Evolutionary conservation across 2,113 vertebrate genomes (phyloP).

Genomic region (Pangasianodon hypophthalmus): DNA sequence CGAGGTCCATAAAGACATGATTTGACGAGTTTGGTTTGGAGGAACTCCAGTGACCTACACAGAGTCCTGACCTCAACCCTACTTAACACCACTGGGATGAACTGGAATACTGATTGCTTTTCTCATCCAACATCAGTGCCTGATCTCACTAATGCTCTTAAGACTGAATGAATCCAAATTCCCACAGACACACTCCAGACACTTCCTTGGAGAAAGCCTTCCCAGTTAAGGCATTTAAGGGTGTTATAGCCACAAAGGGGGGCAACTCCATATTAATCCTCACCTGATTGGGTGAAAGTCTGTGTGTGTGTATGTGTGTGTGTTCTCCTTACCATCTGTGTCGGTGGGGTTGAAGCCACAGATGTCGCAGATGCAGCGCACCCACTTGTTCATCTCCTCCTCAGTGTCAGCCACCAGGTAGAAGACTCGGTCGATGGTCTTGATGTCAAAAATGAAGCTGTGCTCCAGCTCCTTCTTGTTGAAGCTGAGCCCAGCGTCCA

Average conservation of each 20-base stretch:
- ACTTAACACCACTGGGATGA: neutral
- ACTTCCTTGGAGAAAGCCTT: neutral
- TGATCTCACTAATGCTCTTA: neutral
- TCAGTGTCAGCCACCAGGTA: slow-evolving; percentile 98
- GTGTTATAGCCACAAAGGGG: neutral
- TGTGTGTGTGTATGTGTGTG: neutral
- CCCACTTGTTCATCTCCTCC: slow-evolving; percentile 99
- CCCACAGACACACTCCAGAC: neutral
- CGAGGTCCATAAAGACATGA: neutral
- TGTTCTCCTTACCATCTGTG: slow-evolving; percentile 78
- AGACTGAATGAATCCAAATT: neutral
- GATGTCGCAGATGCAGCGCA: slow-evolving; percentile 97
- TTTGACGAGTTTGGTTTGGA: neutral
- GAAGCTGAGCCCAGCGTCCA: slow-evolving; percentile 95
- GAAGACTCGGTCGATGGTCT: slow-evolving; percentile 96
- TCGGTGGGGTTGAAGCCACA: slow-evolving; percentile 99
- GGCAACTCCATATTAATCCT: neutral
- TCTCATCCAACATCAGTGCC: neutral
- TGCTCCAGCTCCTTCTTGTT: slow-evolving; percentile 99
- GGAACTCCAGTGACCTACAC: neutral
- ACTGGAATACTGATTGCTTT: neutral
- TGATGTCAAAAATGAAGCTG: slow-evolving; percentile 99
- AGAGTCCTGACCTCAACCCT: neutral
- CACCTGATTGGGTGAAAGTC: neutral
- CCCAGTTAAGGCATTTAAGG: neutral